Evolutionary conservation across 2,888 invertebrate genomes (phyloP), one percentile per base, ranked within the genome.

Genomic region (Nebria brevicollis): DNA sequence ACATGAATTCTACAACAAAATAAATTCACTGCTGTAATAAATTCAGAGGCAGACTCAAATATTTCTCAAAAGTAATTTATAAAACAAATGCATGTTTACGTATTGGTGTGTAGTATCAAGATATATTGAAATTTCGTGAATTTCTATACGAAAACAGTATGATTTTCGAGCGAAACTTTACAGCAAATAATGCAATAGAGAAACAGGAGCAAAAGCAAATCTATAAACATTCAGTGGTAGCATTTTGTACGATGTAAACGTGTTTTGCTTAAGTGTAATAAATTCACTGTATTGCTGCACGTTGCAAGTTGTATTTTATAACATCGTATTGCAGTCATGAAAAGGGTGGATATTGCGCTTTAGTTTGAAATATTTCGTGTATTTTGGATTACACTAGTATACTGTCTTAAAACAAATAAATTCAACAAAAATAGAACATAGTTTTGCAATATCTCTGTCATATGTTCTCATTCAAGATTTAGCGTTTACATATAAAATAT

Each of bases 181-280:
- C 73, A n/a, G 73, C 73, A 34, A 73, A 73, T 73, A 3, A 73
- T 73, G 15, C 73, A 73, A 25, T 7, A 34, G 72, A 72, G n/a
- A n/a, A n/a, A 65, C 15, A 66, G 66, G 66, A 66, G 25, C 66
- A 34, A 34, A 34, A 54, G 54, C 54, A 70, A 70, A 70, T 70
- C 70, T 25, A 70, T 34, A 70, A 11, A 26, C 20, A 70, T 34
- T 20, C 20, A 70, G 20, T 70, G 26, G 25, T 25, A 70, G 70
- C 20, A 70, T 70, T 70, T 34, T 20, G 70, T 66, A 25, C 34
- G 20, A 11, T 70, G 70, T 34, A 70, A 54, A 15, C 25, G 70
- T 20, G 70, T 34, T 70, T 25, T 70, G 70, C 25, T 70, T 70
- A 11, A 8, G 70, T 54, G 7, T 7, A 70, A 70, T 70, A 70